phyloP scores from a whole-genome alignment of 2,113 vertebrate genomes.

The Coregonus clupeaformis region DNA sequence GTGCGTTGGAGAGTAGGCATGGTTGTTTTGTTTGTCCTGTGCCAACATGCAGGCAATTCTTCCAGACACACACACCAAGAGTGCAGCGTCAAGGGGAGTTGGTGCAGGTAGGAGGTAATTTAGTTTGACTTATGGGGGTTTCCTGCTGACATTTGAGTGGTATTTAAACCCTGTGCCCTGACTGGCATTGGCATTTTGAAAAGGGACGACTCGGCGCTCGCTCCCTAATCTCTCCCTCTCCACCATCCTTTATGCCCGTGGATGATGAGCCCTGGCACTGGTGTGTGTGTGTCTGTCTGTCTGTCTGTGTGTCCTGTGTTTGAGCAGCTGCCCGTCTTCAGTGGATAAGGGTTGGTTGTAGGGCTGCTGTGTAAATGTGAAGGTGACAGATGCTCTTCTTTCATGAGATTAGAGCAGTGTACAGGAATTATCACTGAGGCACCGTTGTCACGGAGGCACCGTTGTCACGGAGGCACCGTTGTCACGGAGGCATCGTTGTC shows the following conservation, averaged over 20 bases:
- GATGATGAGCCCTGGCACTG: constrained; percentile 43
- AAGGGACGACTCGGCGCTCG: constrained; percentile 42
- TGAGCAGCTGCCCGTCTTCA: background rate
- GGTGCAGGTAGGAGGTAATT: constrained; percentile 68
- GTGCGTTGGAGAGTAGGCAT: background rate
- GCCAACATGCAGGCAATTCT: background rate
- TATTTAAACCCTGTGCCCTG: constrained; percentile 71
- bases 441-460: too few relatives aligned
- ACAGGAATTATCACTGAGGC: too few relatives aligned
- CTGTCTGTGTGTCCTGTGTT: background rate
- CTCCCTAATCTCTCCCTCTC: constrained; percentile 52
- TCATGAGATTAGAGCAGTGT: too few relatives aligned
- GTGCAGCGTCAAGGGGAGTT: constrained; percentile 35
- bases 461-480: too few relatives aligned
- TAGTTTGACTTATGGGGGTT: constrained; percentile 73
- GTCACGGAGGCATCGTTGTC: too few relatives aligned
- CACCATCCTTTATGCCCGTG: constrained; percentile 26
- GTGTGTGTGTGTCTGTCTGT: constrained; percentile 24
- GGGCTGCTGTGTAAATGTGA: background rate
- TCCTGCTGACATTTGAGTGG: constrained; percentile 76
- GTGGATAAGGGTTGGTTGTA: background rate
- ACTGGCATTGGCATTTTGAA: constrained; percentile 73
- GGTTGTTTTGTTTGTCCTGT: background rate
- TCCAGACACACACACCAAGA: constrained; percentile 37
- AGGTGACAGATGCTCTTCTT: too few relatives aligned